Percentiles rank a stretch among this genome's conserved stretches.
Evolutionary conservation across 2,888 invertebrate genomes (phyloP).

Genomic region (Sipha maydis): DNA sequence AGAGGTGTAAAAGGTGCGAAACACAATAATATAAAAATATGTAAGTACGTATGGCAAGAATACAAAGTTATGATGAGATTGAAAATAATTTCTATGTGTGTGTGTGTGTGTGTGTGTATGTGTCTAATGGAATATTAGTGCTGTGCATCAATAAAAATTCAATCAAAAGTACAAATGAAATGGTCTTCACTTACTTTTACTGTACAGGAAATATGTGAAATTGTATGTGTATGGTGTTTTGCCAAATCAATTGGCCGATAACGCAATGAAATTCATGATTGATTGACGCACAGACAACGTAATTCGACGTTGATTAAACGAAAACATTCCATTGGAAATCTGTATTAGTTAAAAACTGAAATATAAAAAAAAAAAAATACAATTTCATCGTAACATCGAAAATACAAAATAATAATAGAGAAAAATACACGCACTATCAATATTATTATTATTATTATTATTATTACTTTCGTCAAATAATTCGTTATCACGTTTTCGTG

Average conservation of each 20-base stretch:
- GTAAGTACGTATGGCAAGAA: background rate
- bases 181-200: conserved; percentile 35
- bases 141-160: background rate
- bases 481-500: conserved; percentile 25
- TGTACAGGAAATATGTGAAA: background rate
- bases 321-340: background rate
- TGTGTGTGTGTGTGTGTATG: background rate
- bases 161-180: background rate
- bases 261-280: background rate
- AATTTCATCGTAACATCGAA: background rate
- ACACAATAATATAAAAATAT: background rate
- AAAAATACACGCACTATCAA: conserved; percentile 36
- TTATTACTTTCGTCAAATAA: background rate
- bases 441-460: background rate
- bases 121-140: background rate
- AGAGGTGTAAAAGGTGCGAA: background rate
- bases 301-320: background rate
- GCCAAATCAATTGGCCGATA: conserved; percentile 23
- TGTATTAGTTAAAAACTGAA: background rate
- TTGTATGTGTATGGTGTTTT: background rate
- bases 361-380: conserved; percentile 6
- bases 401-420: background rate
- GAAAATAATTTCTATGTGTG: background rate
- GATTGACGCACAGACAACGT: background rate
- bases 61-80: background rate